Evolutionary conservation across 1,140 invertebrate species (phyloP).

Genomic region (Augochlora pura): DNA sequence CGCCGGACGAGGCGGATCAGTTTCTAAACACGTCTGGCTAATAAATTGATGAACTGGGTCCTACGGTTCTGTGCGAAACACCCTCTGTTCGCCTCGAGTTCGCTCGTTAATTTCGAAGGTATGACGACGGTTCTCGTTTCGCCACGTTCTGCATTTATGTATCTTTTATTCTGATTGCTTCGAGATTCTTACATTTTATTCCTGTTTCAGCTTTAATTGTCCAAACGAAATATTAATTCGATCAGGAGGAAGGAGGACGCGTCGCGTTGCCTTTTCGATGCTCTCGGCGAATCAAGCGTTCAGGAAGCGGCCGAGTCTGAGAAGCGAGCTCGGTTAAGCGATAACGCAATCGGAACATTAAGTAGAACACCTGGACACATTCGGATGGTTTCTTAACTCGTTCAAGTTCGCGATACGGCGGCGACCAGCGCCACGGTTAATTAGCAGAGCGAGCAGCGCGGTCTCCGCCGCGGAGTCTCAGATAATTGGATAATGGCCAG

Average conservation of each 20-base stretch:
- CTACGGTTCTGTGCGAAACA: too few species aligned
- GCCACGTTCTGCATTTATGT: too few species aligned
- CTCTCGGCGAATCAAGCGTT: too few species aligned
- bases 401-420: background rate
- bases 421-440: background rate
- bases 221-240: too few species aligned
- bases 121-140: too few species aligned
- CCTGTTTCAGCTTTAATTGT: too few species aligned
- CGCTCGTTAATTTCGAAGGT: too few species aligned
- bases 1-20: background rate
- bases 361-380: background rate
- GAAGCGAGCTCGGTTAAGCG: background rate
- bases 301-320: background rate
- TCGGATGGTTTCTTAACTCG: conserved; percentile 4
- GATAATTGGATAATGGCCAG: conserved; percentile 59
- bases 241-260: too few species aligned
- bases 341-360: background rate
- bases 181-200: too few species aligned
- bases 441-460: background rate
- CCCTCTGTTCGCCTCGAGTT: background rate
- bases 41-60: background rate
- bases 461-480: background rate
- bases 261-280: too few species aligned
- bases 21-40: background rate
- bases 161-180: too few species aligned